Conservation (phyloP, 2,113 vertebrate genomes). For the Nannobrachium achirus region DNA sequence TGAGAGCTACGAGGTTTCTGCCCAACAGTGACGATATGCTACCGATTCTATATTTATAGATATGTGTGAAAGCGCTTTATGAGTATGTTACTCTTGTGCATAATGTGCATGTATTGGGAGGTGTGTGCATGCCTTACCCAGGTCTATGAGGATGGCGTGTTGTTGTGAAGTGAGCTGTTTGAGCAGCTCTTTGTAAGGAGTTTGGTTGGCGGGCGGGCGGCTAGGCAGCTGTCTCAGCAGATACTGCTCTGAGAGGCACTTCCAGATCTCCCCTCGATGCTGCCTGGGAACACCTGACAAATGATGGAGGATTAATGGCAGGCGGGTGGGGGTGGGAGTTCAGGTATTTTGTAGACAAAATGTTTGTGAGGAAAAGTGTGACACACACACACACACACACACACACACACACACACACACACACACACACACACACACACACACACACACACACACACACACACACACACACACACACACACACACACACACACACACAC, state of each 20-base stretch:
- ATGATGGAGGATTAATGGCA: too few species aligned
- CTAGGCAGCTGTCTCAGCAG: slow-evolving; percentile 84
- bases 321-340: too few species aligned
- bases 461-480: too few species aligned
- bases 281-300: slow-evolving; percentile 90
- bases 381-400: too few species aligned
- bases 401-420: too few species aligned
- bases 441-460: too few species aligned
- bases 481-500: background rate
- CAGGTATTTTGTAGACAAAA: too few species aligned
- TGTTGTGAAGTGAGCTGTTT: slow-evolving; percentile 96
- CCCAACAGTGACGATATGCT: background rate
- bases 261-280: slow-evolving; percentile 96
- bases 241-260: slow-evolving; percentile 92
- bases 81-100: background rate
- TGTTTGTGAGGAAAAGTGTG: too few species aligned
- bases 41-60: too few species aligned
- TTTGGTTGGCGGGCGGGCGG: slow-evolving; percentile 83
- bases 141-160: slow-evolving; percentile 96
- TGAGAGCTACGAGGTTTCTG: too few species aligned
- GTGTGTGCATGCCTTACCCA: slow-evolving; percentile 81
- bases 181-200: slow-evolving; percentile 93
- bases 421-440: too few species aligned
- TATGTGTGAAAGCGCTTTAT: background rate
- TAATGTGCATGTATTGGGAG: slow-evolving; percentile 12